Percentiles rank a stretch among this genome's conserved stretches.
Conservation (phyloP, 1,140 invertebrate genomes). For the Glomeris maerens region DNA sequence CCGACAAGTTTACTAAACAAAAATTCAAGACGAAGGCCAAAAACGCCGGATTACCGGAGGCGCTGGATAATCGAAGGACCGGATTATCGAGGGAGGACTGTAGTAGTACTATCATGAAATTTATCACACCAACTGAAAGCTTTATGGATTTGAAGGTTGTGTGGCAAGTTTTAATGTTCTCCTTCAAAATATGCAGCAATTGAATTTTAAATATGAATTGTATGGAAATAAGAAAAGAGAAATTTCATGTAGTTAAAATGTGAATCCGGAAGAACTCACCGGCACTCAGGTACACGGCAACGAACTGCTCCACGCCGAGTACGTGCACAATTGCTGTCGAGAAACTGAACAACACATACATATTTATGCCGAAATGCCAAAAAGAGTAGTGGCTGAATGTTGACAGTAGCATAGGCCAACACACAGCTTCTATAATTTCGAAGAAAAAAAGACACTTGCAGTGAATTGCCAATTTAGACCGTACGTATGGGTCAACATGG, state of each 20-base stretch:
- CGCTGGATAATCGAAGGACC: no score
- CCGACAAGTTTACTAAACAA: no score
- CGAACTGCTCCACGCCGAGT: slow-evolving; percentile 82
- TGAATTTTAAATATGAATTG: no score
- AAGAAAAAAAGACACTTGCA: slow-evolving; percentile 15
- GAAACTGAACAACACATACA: slow-evolving; percentile 89
- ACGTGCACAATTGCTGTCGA: slow-evolving; percentile 42
- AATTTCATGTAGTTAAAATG: no score
- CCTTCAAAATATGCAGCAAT: no score
- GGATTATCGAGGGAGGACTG: no score
- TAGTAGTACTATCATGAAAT: no score
- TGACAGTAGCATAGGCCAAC: slow-evolving; percentile 76
- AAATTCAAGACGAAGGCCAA: no score
- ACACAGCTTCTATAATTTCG: slow-evolving; percentile 44
- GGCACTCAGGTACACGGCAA: slow-evolving; percentile 74
- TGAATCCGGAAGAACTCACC: no score
- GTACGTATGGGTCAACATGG: background rate
- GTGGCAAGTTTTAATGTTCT: background rate
- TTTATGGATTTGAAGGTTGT: background rate
- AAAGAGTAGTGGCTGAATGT: slow-evolving; percentile 83
- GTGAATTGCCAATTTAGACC: background rate
- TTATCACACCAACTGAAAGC: no score
- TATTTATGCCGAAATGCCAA: slow-evolving; percentile 78
- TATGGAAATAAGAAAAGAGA: no score
- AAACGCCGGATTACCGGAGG: no score